These are phyloP conservation scores for Aricia artaxerxes DNA, from an alignment of 2,888 invertebrate genomes.

Conservation along the genomic window DNA sequence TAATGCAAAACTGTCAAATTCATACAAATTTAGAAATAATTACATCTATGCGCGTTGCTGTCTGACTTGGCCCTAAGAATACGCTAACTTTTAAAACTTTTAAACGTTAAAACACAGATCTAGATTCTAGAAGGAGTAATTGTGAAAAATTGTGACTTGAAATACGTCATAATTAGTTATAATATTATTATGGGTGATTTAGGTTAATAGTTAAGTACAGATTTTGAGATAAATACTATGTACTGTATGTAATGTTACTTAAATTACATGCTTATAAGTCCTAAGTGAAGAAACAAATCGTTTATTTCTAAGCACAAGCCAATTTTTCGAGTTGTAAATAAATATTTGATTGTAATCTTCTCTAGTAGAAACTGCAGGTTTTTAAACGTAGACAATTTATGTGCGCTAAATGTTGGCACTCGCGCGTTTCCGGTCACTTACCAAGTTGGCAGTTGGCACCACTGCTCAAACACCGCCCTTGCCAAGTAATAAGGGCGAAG, in stretches of 20 bases:
- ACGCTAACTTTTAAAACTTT: no score
- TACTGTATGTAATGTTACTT: no score
- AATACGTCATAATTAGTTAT: no score
- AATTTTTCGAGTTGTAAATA: neutral
- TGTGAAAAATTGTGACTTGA: neutral
- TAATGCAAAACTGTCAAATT: no score
- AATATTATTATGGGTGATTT: no score
- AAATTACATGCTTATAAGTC: neutral
- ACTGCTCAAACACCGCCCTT: constrained; percentile 26
- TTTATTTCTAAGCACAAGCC: neutral
- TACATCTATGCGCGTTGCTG: no score
- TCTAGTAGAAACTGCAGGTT: constrained; percentile 5
- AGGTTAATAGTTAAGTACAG: neutral
- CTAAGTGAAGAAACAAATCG: neutral
- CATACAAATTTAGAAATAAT: no score
- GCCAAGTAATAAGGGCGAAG: constrained; percentile 32
- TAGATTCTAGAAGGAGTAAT: neutral
- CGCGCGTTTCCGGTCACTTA: constrained; percentile 33
- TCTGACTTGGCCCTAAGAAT: no score
- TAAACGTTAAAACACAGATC: neutral
- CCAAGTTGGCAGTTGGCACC: constrained; percentile 32
- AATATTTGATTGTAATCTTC: constrained; percentile 4
- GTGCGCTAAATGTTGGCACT: constrained; percentile 31
- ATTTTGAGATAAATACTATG: neutral
- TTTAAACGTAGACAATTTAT: constrained; percentile 27